phyloP scores from a whole-genome alignment of 2,797 vertebrate species.

The Spondyliosoma cantharus region DNA sequence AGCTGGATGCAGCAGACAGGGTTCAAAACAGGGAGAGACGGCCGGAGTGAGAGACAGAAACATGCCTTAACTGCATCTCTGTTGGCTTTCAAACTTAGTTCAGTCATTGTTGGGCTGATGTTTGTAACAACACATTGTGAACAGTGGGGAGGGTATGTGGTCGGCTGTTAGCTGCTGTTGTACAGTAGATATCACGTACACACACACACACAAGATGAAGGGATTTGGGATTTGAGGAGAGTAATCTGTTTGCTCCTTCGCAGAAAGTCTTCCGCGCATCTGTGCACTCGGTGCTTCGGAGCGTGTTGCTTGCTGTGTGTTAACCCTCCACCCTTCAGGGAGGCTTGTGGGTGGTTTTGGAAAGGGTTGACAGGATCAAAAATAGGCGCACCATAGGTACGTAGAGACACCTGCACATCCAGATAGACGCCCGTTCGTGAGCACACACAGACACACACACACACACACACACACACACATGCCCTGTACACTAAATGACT shows the following conservation, averaged over 20 bases:
- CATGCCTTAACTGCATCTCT: constrained; percentile 58
- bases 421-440: constrained; percentile 52
- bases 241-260: constrained; percentile 57
- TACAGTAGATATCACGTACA: constrained; percentile 47
- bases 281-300: constrained; percentile 37
- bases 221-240: constrained; percentile 50
- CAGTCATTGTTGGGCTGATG: constrained; percentile 44
- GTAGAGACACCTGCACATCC: constrained; percentile 55
- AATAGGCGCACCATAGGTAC: constrained; percentile 54
- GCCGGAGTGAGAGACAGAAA: constrained; percentile 37
- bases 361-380: constrained; percentile 70
- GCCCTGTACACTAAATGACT: constrained; percentile 38
- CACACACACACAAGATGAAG: constrained; percentile 50
- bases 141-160: constrained; percentile 38
- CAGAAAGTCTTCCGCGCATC: constrained; percentile 44
- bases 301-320: constrained; percentile 55
- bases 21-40: constrained; percentile 42
- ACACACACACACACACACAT: constrained; percentile 30
- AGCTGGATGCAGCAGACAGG: constrained; percentile 35
- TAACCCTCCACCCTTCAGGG: constrained; percentile 58
- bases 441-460: constrained; percentile 34
- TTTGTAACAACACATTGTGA: constrained; percentile 51
- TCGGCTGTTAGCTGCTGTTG: constrained; percentile 52
- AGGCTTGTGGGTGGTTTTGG: constrained; percentile 68
- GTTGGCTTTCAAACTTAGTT: constrained; percentile 64